Evolutionary conservation across 2,888 invertebrate genomes (phyloP).

Genomic region (Ptychoptera albimana): DNA sequence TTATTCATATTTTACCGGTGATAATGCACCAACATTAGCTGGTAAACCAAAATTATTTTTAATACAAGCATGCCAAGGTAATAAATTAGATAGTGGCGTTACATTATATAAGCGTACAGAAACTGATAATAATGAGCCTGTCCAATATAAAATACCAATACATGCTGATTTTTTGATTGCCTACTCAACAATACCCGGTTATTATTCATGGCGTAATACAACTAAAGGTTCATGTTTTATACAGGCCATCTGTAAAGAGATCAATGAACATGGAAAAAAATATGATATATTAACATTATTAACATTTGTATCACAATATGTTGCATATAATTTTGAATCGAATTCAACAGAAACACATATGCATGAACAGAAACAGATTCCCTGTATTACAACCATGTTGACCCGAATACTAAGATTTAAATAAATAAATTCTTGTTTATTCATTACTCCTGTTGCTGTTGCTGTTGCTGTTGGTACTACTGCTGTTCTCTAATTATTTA

Average conservation of each 20-base stretch:
- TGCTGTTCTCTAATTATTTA: no score
- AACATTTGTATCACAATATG: slow-evolving; percentile 70
- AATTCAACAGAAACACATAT: slow-evolving; percentile 63
- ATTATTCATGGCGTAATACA: slow-evolving; percentile 89
- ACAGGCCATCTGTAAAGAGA: slow-evolving; percentile 73
- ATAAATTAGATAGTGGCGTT: slow-evolving; percentile 64
- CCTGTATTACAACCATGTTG: slow-evolving; percentile 80
- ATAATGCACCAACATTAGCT: slow-evolving; percentile 67
- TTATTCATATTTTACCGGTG: slow-evolving; percentile 65
- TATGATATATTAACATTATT: slow-evolving; percentile 72
- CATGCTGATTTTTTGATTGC: slow-evolving; percentile 91
- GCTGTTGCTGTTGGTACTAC: no score
- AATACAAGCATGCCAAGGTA: slow-evolving; percentile 88
- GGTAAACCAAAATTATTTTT: slow-evolving; percentile 68
- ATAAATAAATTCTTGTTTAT: no score
- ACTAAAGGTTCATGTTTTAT: slow-evolving; percentile 93
- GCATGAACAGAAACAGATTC: slow-evolving; percentile 88
- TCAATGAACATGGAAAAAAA: slow-evolving; percentile 53
- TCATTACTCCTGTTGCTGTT: no score
- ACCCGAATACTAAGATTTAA: slow-evolving; percentile 64
- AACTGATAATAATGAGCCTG: slow-evolving; percentile 44
- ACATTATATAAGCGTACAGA: slow-evolving; percentile 48
- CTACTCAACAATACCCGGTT: slow-evolving; percentile 90
- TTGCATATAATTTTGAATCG: slow-evolving; percentile 83
- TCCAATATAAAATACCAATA: slow-evolving; percentile 63